Conservation (phyloP, 2,888 invertebrate genomes). For the Drosophila maculinotata region DNA sequence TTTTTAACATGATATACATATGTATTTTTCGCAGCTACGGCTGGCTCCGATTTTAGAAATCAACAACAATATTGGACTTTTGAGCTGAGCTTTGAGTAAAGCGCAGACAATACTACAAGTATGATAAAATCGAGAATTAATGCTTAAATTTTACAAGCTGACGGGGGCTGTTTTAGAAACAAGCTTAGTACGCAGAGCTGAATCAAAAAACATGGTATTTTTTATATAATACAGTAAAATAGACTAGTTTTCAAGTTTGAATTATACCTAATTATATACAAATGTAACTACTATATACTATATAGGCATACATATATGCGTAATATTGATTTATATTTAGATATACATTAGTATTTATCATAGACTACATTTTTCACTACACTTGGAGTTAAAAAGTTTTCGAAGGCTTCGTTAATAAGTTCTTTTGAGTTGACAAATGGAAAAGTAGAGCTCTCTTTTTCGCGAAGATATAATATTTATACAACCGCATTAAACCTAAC, state of each 20-base stretch:
- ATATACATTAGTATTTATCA: conserved; percentile 44
- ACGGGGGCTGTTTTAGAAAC: conserved; percentile 71
- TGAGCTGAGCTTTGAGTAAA: conserved; percentile 59
- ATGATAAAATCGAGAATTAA: conserved; percentile 61
- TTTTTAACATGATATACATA: conserved; percentile 64
- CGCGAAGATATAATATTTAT: conserved; percentile 38
- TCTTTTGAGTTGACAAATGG: conserved; percentile 81
- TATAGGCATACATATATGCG: conserved; percentile 29
- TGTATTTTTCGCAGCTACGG: conserved; percentile 38
- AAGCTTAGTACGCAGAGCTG: conserved; percentile 68
- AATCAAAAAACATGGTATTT: conserved; percentile 41
- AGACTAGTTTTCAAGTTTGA: conserved; percentile 58
- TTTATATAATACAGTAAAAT: conserved; percentile 51
- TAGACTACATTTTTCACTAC: conserved; percentile 65
- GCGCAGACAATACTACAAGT: conserved; percentile 41
- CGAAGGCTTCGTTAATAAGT: conserved; percentile 82
- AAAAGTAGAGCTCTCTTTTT: conserved; percentile 64
- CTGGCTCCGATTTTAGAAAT: conserved; percentile 71
- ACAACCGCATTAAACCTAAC: conserved; percentile 51
- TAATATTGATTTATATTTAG: conserved; percentile 37
- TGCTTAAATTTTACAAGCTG: conserved; percentile 52
- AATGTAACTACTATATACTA: conserved; percentile 41
- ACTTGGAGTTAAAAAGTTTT: conserved; percentile 79
- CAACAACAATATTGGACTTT: conserved; percentile 72
- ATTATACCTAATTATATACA: conserved; percentile 50